These are phyloP conservation scores for Zeuzera pyrina DNA, from an alignment of 2,888 invertebrate species.

Conservation along the genomic window DNA sequence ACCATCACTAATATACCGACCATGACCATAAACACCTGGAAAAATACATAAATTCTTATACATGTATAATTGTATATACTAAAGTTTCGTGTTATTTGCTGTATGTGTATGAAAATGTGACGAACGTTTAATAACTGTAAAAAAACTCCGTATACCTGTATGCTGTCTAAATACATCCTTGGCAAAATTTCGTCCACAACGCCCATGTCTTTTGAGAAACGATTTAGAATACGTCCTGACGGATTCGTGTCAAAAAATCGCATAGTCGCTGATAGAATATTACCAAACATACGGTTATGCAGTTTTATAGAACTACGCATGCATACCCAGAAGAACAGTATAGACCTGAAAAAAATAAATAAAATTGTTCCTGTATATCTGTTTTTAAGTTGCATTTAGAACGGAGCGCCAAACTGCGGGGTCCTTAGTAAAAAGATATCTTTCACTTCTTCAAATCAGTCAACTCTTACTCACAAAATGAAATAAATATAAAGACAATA, in stretches of 20 bases:
- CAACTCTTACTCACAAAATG: no score
- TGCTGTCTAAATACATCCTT: conserved; percentile 76
- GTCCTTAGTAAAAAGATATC: no score
- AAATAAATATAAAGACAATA: no score
- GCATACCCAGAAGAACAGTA: conserved; percentile 81
- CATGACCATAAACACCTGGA: conserved; percentile 79
- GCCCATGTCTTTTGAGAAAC: conserved; percentile 90
- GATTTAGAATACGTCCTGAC: conserved; percentile 85
- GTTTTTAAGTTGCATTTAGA: no score
- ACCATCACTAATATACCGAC: conserved; percentile 81
- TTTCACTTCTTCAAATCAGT: no score
- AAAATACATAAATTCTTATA: no score
- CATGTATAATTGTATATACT: no score
- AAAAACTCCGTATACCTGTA: conserved; percentile 71
- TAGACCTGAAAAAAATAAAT: conserved; percentile 74
- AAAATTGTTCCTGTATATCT: no score
- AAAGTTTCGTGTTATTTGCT: no score
- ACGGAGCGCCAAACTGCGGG: no score
- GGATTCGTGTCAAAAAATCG: conserved; percentile 89
- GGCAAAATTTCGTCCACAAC: conserved; percentile 83
- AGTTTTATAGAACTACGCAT: conserved; percentile 82
- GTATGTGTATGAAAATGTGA: no score
- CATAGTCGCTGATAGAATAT: conserved; percentile 83
- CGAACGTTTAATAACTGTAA: no score
- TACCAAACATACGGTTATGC: conserved; percentile 85